Evolutionary conservation across 2,113 vertebrate species (phyloP).

Genomic region (Clupea harengus): DNA sequence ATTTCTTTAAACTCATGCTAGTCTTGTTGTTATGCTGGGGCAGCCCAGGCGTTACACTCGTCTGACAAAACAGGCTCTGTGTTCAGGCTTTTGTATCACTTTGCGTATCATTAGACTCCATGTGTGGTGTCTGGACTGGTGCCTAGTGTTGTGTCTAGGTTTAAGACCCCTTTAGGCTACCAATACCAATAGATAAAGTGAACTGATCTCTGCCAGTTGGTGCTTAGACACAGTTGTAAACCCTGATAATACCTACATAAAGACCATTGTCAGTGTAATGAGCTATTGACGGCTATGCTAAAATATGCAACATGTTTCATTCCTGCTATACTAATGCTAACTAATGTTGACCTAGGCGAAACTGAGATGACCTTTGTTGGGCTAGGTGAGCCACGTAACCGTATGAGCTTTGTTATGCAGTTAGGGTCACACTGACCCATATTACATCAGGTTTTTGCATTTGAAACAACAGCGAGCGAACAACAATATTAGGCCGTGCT

Average conservation of each 20-base stretch:
- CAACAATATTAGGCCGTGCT: neutral
- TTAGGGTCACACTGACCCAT: neutral
- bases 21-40: neutral
- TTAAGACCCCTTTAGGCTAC: neutral
- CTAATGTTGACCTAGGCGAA: neutral
- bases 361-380: neutral
- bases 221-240: too few relatives aligned
- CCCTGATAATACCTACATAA: too few relatives aligned
- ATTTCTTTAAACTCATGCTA: neutral
- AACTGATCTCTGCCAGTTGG: too few relatives aligned
- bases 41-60: neutral
- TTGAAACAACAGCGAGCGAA: neutral
- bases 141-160: neutral
- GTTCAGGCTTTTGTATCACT: neutral
- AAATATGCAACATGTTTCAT: too few relatives aligned
- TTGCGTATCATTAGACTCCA: neutral
- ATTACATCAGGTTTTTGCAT: neutral
- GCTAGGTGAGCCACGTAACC: neutral
- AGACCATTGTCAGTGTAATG: too few relatives aligned
- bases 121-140: neutral
- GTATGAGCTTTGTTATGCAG: neutral
- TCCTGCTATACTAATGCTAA: too few relatives aligned
- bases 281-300: too few relatives aligned
- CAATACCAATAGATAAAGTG: too few relatives aligned
- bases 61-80: neutral